Base-by-base conservation (phyloP, 2,888 invertebrate species). In the Steinernema carpocapsae region DNA sequence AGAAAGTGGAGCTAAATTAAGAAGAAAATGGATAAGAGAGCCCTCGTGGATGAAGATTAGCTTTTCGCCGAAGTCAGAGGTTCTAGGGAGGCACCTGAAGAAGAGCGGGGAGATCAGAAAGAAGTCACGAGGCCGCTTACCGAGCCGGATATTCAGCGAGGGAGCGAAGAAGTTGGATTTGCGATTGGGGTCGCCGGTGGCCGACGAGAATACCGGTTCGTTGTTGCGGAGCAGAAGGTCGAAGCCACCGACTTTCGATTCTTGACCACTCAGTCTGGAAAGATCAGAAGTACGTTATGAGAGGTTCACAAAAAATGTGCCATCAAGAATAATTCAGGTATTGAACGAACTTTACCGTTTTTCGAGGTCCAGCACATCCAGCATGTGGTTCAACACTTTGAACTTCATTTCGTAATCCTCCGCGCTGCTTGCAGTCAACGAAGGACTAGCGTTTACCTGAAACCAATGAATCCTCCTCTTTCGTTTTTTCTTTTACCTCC, bases 371-470 rank as follows among this genome's bases (percentile, higher is more conserved):
- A 92, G 84, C 2, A 91, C 89, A 83, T 91, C 91, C 17, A 91
- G 87, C 12, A 91, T 89, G 85, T 92, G 91, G 83, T 90, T 90
- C 14, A 92, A 87, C 22, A 92, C 87, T 51, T 91, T 90, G 85
- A 88, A 91, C 84, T 92, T 92, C 29, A 92, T 86, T 24, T 90
- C 89, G 82, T 91, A 91, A 84, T 92, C 91, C 72, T 91, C 91
- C 74, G 88, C 88, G 76, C 90, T 91, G 72, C 91, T 91, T 29
- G 91, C 90, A n/a, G 90, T 90, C 2, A 85, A 74, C 7, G 84
- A 91, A 0, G 91, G 91, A 10, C 91, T 91, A 1, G 91, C 91
- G 86, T 91, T 92, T 72, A 91, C 91, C 87, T 91, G 75, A 56
- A 45, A 14, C 17, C 0, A 1, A 0, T 46, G 26, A 52, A 0